phyloP scores from a whole-genome alignment of 2,797 vertebrate species.

The Aotus griseimembra region DNA sequence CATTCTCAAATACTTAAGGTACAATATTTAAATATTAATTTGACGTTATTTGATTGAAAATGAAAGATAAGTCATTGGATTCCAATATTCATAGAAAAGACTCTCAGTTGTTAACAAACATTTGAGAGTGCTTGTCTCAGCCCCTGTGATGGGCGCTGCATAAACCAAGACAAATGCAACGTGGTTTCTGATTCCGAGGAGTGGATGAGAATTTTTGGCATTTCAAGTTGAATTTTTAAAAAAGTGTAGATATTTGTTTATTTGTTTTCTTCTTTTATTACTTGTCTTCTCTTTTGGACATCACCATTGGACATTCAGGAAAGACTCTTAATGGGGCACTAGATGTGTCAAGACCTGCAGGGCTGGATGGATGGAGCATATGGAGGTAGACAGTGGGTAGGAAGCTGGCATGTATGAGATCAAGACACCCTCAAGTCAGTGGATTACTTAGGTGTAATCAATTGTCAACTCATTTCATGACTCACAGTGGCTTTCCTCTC shows the following conservation, averaged over 20 bases:
- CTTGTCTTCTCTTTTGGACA: neutral
- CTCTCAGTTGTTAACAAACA: neutral
- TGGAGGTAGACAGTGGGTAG: neutral
- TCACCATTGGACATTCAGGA: neutral
- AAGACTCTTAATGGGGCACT: neutral
- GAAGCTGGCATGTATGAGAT: neutral
- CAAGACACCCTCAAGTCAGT: neutral
- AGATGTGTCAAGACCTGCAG: neutral
- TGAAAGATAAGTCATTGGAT: slow-evolving; percentile 21
- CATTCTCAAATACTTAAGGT: neutral
- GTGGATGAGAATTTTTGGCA: neutral
- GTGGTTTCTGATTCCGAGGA: neutral
- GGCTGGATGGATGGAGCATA: neutral
- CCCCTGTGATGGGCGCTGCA: neutral
- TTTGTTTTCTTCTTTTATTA: slow-evolving; percentile 38
- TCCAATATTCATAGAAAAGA: neutral
- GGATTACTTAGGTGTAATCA: neutral
- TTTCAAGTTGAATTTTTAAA: slow-evolving; percentile 3
- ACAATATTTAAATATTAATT: neutral
- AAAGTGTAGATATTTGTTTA: neutral
- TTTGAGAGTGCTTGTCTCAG: neutral
- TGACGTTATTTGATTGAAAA: slow-evolving; percentile 7
- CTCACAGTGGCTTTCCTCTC: neutral
- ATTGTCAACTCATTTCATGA: neutral
- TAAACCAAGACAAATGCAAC: neutral